Evolutionary conservation across 2,113 vertebrate species (phyloP), one percentile per base, ranked within the genome.

Genomic region (Myotis lucifugus): DNA sequence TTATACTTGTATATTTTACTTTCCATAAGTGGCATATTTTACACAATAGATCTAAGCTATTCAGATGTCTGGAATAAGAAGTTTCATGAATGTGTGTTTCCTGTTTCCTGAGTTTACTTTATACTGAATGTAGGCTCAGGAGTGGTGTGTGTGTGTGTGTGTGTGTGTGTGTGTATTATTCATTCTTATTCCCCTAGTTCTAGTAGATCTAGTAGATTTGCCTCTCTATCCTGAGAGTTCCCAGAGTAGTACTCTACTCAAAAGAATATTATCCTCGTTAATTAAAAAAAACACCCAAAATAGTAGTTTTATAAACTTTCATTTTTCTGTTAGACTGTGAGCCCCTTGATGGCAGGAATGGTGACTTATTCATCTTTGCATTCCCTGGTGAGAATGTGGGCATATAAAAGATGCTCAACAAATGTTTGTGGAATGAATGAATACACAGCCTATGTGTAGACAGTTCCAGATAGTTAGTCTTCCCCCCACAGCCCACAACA

Each of bases 381-480:
- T 82, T 84, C 52, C 37, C 32, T 66, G 61, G 48, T 23, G 85
- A 91, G 59, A 85, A 66, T 56, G 88, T 86, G 69, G 40, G 56
- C 37, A 17, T 78, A 78, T 48, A 91, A 74, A 85, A 96, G 93
- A 93, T 77, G 54, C 29, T 91, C 92, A 73, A 40, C 18, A 83
- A 95, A 94, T 97, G 88, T 88, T 93, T 97, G 83, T 73, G 37
- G 86, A 83, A 72, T 93, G 87, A 77, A 69, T 19, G 74, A 88
- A 61, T 91, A 78, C 88, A 66, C 8, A 78, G 25, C 14, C 64
- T 64, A 50, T 90, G 56, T 61, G 64, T 46, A 86, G 79, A 86
- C 83, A 90, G 27, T 61, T 72, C 76, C 61, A 85, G 83, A 82
- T 76, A 74, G 56, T 56, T 90, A 14, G 59, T 23, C 78, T 90